Evolutionary conservation across 2,797 vertebrate species (phyloP), one percentile per base, ranked within the genome.

Genomic region (Melanotaenia maccullochi): DNA sequence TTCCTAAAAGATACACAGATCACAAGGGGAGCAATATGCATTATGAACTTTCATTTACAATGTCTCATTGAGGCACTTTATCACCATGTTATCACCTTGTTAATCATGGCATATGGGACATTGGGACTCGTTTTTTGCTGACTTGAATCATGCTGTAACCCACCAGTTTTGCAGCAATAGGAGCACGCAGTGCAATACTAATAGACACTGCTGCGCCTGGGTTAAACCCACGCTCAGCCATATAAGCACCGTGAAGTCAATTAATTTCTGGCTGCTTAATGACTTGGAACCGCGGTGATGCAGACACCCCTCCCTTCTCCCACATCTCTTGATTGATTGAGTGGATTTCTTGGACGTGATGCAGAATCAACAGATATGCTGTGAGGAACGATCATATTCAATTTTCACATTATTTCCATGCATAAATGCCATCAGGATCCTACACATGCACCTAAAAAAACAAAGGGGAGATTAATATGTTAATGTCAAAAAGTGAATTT

Each of bases 221-320:
- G 86, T 91, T 91, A 92, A 93, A 90, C 83, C 89, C 81, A 92
- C 75, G 84, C 87, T 89, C 87, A 88, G 87, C 75, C 85, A 83
- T 75, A 90, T 90, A 91, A 91, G 90, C 84, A 91, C 88, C 83
- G 72, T 90, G 87, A 89, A 92, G 92, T 93, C 93, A 93, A 93
- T 93, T 93, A 91, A 94, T 93, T 93, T 93, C 92, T 89, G 83
- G 82, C 86, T 91, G 92, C 91, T 93, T 93, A 93, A 94, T 93
- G 93, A 93, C 90, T 90, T 89, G 91, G 91, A 93, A 93, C 91
- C 64, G 83, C 84, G 32, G 81, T 52, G 84, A 84, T 80, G 90
- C 85, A 84, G 90, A 85, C 81, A 60, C 86, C 88, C 86, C 89
- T 85, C 85, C 85, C 79, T 78, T 85, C 79, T 35, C 73, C 76